Evolutionary conservation across 2,888 invertebrate species (phyloP), one percentile per base, ranked within the genome.

Genomic region (Fissipunctia ypsillon): DNA sequence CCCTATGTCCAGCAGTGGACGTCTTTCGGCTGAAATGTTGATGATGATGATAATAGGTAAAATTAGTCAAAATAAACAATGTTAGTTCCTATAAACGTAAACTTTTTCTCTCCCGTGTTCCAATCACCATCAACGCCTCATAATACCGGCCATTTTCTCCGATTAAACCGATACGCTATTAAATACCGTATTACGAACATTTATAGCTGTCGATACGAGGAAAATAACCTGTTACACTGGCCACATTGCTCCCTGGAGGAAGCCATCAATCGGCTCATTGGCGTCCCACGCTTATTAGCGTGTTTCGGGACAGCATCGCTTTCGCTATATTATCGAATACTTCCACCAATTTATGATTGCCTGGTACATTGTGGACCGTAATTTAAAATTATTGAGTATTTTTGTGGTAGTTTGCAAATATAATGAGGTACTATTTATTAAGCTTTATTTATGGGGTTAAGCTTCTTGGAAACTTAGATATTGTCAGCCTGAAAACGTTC

Each of bases 331-430:
- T 88, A 89, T 89, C 88, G 89, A 88, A 89, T 89, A 89, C 91
- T 90, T 88, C 89, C 88, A 89, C 88, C 90, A 92, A 93, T 94
- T 91, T 83, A 88, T 90, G 90, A 89, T 90, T 85, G 87, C 89
- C 80, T 89, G 72, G 80, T 76, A 68, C 79, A 50, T 73, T 72
- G 31, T 6, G 7, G 31, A 22, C 28, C 28, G 59, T 73, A 59
- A 78, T 69, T 78, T 48, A 25, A 52, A 28, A 76, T 38, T 54
- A 14, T 38, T 7, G 0, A 35, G 25, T 31, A 28, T 38, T 75
- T n/a, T 52, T 52, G n/a, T 0, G 14, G 35, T 45, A 31, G 6
- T 35, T 56, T 16, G 7, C 0, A 28, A 35, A 73, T 3, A 12
- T 56, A 56, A 22, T 64, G 12, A 6, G 28, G 0, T 14, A 3